Conservation (phyloP, 2,113 vertebrate species). For the Corythoichthys intestinalis region DNA sequence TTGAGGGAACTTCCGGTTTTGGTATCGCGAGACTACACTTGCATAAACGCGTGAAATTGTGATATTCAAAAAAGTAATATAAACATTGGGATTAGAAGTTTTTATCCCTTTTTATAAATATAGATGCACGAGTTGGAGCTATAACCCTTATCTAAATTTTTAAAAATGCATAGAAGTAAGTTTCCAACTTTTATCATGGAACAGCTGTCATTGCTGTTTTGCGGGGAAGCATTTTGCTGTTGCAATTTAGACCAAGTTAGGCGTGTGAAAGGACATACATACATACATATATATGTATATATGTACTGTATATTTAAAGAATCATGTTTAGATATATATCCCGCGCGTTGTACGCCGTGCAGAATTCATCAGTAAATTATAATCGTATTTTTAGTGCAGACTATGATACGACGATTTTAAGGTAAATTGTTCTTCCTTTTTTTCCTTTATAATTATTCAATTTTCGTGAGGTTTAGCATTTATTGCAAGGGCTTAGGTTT, state of each 20-base stretch:
- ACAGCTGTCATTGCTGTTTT: slow-evolving; percentile 19
- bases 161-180: not conserved
- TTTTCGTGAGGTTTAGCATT: too few relatives aligned
- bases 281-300: too few relatives aligned
- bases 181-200: slow-evolving; percentile 17
- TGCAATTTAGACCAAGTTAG: slow-evolving; percentile 12
- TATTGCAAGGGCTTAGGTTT: too few relatives aligned
- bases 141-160: not conserved
- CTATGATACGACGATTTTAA: slow-evolving; percentile 31
- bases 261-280: slow-evolving; percentile 47
- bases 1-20: slow-evolving; percentile 59
- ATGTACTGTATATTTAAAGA: slow-evolving; percentile 9
- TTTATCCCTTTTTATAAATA: not conserved
- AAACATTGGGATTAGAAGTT: not conserved
- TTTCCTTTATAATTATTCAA: not conserved
- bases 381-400: slow-evolving; percentile 4
- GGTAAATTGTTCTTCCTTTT: slow-evolving; percentile 48
- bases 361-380: slow-evolving; percentile 19
- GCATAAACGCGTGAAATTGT: not conserved
- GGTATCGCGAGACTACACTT: slow-evolving; percentile 50
- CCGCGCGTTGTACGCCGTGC: slow-evolving; percentile 14
- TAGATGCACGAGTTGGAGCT: not conserved
- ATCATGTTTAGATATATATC: slow-evolving; percentile 60
- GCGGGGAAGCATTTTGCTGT: slow-evolving; percentile 19
- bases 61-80: not conserved